Conservation (phyloP, 1,140 invertebrate genomes). For the Caenorhabditis remanei region DNA sequence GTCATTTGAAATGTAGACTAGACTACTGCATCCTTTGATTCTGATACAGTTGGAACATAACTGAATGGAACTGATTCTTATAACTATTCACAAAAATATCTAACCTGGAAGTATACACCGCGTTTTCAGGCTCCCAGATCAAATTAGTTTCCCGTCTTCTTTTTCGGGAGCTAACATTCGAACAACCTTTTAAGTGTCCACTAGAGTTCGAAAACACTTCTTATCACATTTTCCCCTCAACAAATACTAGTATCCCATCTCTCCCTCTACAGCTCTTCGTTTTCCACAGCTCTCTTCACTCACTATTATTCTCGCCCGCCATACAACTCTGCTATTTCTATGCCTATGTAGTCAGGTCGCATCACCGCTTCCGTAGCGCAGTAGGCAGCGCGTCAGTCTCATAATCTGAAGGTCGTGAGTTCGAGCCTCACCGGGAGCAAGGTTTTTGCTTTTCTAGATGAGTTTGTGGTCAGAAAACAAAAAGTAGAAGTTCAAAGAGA, state of each 20-base stretch:
- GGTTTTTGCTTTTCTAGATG: neutral
- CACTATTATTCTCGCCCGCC: neutral
- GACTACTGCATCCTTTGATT: neutral
- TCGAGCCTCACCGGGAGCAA: slow-evolving; percentile 86
- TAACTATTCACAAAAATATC: too few species aligned
- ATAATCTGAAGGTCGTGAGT: slow-evolving; percentile 97
- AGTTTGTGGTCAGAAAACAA: neutral
- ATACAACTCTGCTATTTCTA: neutral
- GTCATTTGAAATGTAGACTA: slow-evolving; percentile 5
- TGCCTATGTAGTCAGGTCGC: neutral
- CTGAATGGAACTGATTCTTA: too few species aligned
- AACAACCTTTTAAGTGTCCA: too few species aligned
- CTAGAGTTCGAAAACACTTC: too few species aligned
- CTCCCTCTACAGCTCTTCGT: neutral
- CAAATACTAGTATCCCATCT: neutral
- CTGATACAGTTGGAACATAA: neutral
- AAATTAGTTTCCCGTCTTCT: too few species aligned
- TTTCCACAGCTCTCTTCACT: neutral
- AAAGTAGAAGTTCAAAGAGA: neutral
- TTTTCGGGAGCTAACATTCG: too few species aligned
- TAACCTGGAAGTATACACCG: too few species aligned
- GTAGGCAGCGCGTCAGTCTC: slow-evolving; percentile 85
- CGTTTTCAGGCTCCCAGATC: too few species aligned
- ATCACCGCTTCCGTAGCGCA: slow-evolving; percentile 35
- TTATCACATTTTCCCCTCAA: too few species aligned